Evolutionary conservation across 2,797 vertebrate species (phyloP), one percentile per base, ranked within the genome.

Genomic region (Microctenopoma lineatum): DNA sequence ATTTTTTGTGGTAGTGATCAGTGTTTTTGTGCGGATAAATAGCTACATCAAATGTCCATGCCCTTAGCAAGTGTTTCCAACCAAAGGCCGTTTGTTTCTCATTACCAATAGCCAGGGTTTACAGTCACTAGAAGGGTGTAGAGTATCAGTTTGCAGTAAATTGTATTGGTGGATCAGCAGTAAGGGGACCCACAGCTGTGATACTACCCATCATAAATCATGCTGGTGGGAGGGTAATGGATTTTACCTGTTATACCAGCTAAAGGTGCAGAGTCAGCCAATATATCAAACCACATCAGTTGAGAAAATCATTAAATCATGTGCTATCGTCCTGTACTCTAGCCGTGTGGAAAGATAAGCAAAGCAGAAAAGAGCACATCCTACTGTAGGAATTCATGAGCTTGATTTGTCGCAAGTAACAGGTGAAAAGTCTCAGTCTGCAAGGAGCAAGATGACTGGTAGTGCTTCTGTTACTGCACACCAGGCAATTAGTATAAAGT

Each of bases 271-370:
- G 85, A 89, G 81, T 91, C 89, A 90, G 83, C 84, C 90, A 71
- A 90, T 89, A 89, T 75, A 88, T 90, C 86, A 90, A 90, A 89
- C 89, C 87, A 77, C 84, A 88, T 84, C 84, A 77, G 81, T 84
- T 85, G 86, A 86, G 80, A 88, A 90, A 92, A 91, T 90, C 86
- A 90, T 90, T 89, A 90, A 89, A 89, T 87, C 87, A 86, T 70
- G 81, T 52, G 70, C 84, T 85, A 87, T 87, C 87, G 87, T 82
- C 83, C 78, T 77, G 68, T 73, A 69, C 70, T 73, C 65, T 26
- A 69, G 81, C 45, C 21, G 45, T 12, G 45, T 47, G n/a, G 18
- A 11, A 47, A 21, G 45, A 47, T 47, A 47, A 47, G n/a, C 75
- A 75, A 78, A 73, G 80, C 69, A 56, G 63, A 27, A 64, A 42